Base-by-base conservation (phyloP, 1,140 invertebrate species). In the Stratiolaelaps scimitus region DNA sequence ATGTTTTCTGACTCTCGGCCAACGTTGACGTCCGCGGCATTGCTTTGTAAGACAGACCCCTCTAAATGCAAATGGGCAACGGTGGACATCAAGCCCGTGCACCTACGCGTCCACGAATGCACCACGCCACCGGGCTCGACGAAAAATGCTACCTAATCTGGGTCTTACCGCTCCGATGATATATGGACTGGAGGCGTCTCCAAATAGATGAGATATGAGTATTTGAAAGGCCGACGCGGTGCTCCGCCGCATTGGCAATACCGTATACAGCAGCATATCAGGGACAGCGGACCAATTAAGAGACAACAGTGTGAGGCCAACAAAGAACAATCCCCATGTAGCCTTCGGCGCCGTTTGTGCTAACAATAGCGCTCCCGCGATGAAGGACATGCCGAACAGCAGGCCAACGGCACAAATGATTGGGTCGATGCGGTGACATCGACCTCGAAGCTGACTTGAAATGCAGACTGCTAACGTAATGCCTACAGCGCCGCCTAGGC, bases 261-360 rank as follows among this genome's bases (percentile, higher is more conserved):
- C 87, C 34, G 92, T 87, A 77, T 94, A 95, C 88, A 98, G 80
- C 70, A 98, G 79, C 69, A 98, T 95, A 78, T 99, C 95, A 60
- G 94, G 90, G 67, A 97, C 92, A 75, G 98, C 87, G 2, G 94
- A 86, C 95, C 95, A 98, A 74, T 94, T 97, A 66, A 98, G 80
- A 79, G 96, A 98, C 69, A 98, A 80, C 69, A 77, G 72, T 6
- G 75, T 76, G 69, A 81, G 76, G n/a, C 76, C 77, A 64, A 81
- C 68, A 69, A 81, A 81, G 65, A 83, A 77, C 26, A 80, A 69
- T 28, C 76, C 69, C 80, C 78, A 85, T 78, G 78, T 92, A 89
- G 68, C 89, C 82, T 70, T 87, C 80, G 80, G 79, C 74, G 82
- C 81, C 28, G 77, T 77, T 69, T 78, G 76, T 1, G 87, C 85